A percentile compares a stretch with the other conserved stretches of the same genome.
Evolutionary conservation across 2,113 vertebrate species (phyloP).

Genomic region (Psilopsiagon aurifrons): DNA sequence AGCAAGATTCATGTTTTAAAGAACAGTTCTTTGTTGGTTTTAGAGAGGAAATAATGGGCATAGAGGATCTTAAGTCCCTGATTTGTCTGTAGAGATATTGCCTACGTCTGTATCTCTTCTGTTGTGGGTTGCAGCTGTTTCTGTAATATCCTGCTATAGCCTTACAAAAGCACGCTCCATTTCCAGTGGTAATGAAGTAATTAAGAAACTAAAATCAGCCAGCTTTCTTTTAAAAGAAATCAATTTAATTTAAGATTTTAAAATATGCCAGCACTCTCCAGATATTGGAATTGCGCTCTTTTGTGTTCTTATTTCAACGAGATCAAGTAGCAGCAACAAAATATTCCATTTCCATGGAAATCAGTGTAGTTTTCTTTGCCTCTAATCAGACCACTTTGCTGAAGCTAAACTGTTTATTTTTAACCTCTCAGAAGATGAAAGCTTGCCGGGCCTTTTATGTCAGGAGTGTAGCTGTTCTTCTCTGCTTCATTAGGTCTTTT

Average conservation of each 20-base stretch:
- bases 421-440: constrained; percentile 48
- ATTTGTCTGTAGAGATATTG: not conserved
- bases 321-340: constrained; percentile 45
- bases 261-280: not conserved
- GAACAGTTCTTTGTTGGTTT: not conserved
- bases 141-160: not conserved
- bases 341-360: constrained; percentile 65
- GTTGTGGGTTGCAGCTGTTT: not conserved
- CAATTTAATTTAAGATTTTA: constrained; percentile 33
- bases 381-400: constrained; percentile 49
- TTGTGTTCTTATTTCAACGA: constrained; percentile 29
- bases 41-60: not conserved
- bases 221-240: constrained; percentile 32
- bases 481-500: constrained; percentile 6
- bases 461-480: not conserved
- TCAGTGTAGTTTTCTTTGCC: constrained; percentile 15
- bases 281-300: constrained; percentile 1
- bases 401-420: constrained; percentile 65
- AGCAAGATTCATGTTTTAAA: not conserved
- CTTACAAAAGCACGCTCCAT: not conserved
- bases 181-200: constrained; percentile 48
- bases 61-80: not conserved
- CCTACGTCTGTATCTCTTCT: not conserved
- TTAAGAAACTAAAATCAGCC: constrained; percentile 36
- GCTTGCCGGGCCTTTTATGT: not conserved